A percentile compares a stretch with the other conserved stretches of the same genome.
These are phyloP conservation scores for Caenorhabditis briggsae DNA, from an alignment of 1,140 invertebrate genomes.

Conservation along the genomic window DNA sequence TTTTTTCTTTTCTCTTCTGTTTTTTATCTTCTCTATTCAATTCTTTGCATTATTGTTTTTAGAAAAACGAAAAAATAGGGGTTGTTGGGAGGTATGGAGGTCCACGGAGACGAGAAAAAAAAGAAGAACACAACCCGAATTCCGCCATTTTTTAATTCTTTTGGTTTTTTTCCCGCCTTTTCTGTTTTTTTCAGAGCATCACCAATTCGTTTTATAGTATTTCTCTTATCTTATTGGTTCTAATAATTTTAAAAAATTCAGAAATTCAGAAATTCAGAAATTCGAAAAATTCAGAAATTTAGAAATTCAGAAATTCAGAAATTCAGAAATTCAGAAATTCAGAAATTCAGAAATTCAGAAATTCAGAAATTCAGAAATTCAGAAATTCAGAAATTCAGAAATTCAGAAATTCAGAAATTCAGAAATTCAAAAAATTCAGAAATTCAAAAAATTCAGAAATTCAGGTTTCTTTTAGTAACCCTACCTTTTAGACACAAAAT, in stretches of 20 bases:
- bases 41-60: conserved; percentile 7
- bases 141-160: not conserved
- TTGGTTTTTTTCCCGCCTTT: not conserved
- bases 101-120: conserved; percentile 16
- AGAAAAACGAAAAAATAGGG: not conserved
- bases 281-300: too few species aligned
- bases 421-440: not conserved
- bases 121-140: not conserved
- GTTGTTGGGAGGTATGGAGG: not conserved
- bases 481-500: too few species aligned
- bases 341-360: not conserved
- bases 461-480: too few species aligned
- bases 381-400: not conserved
- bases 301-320: not conserved
- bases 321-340: too few species aligned
- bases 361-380: too few species aligned
- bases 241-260: not conserved
- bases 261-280: not conserved
- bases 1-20: conserved; percentile 4
- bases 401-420: too few species aligned
- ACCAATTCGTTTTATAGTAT: not conserved
- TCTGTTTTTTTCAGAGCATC: not conserved
- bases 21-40: not conserved
- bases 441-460: not conserved
- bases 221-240: not conserved